Evolutionary conservation across 2,797 vertebrate genomes (phyloP).

Genomic region (Ataeniobius toweri): DNA sequence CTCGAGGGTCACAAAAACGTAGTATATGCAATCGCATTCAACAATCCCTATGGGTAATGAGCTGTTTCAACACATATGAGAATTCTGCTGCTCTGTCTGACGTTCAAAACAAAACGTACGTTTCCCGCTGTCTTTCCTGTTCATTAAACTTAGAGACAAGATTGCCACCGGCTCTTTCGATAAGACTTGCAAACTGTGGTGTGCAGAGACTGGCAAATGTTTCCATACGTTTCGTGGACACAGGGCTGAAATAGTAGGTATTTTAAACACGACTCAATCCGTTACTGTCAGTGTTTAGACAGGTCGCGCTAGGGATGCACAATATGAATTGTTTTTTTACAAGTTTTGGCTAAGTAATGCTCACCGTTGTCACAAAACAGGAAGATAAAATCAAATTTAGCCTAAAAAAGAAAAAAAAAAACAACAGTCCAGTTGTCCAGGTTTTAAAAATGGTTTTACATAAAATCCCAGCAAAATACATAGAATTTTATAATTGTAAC

Average conservation of each 20-base stretch:
- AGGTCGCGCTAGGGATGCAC: background rate
- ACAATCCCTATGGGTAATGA: conserved; percentile 94
- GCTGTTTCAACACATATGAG: conserved; percentile 5
- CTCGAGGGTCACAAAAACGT: conserved; percentile 92
- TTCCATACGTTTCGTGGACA: conserved; percentile 92
- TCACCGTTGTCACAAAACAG: background rate
- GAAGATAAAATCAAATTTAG: background rate
- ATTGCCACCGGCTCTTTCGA: conserved; percentile 97
- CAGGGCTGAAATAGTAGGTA: conserved; percentile 90
- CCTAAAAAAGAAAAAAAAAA: background rate
- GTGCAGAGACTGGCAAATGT: conserved; percentile 90
- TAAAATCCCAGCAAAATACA: background rate
- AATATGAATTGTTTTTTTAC: background rate
- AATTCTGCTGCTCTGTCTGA: conserved; percentile 5
- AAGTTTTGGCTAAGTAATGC: background rate
- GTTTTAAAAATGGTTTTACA: background rate
- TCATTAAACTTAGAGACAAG: conserved; percentile 84
- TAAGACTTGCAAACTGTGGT: conserved; percentile 96
- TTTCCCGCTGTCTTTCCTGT: conserved; percentile 17
- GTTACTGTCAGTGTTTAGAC: background rate
- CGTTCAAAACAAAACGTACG: conserved; percentile 8
- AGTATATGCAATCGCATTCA: conserved; percentile 94
- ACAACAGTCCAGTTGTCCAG: background rate
- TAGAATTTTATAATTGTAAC: background rate
- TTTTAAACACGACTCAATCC: conserved; percentile 5